Base-by-base conservation (phyloP, 1,140 invertebrate species). In the Lutraria rhynchaena region DNA sequence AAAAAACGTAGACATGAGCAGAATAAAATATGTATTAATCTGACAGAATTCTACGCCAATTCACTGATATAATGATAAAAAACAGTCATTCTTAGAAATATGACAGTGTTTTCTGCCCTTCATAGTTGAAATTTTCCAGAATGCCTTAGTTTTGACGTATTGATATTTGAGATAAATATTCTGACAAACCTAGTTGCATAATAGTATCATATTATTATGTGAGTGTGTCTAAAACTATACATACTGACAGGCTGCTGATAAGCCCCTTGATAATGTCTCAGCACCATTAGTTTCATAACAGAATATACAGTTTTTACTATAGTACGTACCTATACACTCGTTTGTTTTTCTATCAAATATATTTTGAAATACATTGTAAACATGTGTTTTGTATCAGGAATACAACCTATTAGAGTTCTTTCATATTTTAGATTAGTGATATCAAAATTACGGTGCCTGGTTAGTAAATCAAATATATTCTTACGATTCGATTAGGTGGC, bases 161-260 rank as follows among this genome's bases (percentile, higher is more conserved):
- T 60, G 71, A 74, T 74, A 74, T 74, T 44, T 60, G 27, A 60
- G 71, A 74, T 74, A 58, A 74, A 46, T 37, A 33, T 44, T 41
- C 53, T 37, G 31, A 29, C 51, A 57, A 73, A 55, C 27, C 60
- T 58, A 41, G 55, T 74, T 60, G 46, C 29, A 55, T 41, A 60
- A 74, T 74, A 58, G 57, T 74, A 58, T 74, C 71, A 9, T 60
- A 46, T 46, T 58, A 60, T 33, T 19, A 29, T 22, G 27, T 33
- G 9, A 31, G 19, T 3, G 33, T 46, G 53, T 55, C 33, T 60
- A 60, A 41, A 35, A 24, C 33, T 44, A 74, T 74, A 37, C 31
- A 19, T 44, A 74, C 53, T 74, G 71, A 74, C 71, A 74, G 71
- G 41, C 35, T 3, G 27, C 19, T 58, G 71, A 74, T 74, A 74